phyloP scores from a whole-genome alignment of 2,888 invertebrate species.

The Chrysolina haemoptera region DNA sequence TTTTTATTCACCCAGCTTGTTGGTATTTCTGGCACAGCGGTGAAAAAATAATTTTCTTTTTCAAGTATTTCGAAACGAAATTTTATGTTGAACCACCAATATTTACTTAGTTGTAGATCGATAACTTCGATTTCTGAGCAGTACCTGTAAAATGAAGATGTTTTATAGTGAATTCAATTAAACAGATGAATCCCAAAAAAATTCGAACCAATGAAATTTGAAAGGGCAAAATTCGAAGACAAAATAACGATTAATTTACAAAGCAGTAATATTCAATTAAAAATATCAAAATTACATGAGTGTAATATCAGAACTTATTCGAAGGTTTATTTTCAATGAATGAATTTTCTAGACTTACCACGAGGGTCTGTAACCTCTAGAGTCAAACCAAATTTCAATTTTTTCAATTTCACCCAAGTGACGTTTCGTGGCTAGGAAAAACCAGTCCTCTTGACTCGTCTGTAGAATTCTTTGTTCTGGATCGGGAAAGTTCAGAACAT shows the following conservation, averaged over 20 bases:
- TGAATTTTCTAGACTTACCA: constrained; percentile 55
- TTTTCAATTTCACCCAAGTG: constrained; percentile 56
- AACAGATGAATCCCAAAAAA: no score
- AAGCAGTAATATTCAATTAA: no score
- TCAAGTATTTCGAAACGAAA: constrained; percentile 51
- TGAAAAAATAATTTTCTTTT: constrained; percentile 32
- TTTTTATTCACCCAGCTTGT: background rate
- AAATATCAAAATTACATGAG: no score
- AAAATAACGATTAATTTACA: no score
- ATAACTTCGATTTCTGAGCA: constrained; percentile 55
- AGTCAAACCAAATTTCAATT: constrained; percentile 59
- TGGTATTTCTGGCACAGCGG: constrained; percentile 17
- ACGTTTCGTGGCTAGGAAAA: constrained; percentile 56
- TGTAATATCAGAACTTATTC: no score
- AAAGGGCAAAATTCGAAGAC: no score
- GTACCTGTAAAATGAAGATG: constrained; percentile 49
- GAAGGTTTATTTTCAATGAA: no score
- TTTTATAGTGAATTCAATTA: background rate
- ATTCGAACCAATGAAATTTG: no score
- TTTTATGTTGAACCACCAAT: constrained; percentile 55
- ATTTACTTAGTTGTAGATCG: constrained; percentile 55
- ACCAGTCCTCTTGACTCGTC: constrained; percentile 56
- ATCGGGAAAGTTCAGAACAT: constrained; percentile 62
- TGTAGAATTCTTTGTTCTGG: constrained; percentile 56
- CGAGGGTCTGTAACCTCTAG: constrained; percentile 54